Base-by-base conservation (phyloP, 2,888 invertebrate species). In the Colostygia pectinataria region DNA sequence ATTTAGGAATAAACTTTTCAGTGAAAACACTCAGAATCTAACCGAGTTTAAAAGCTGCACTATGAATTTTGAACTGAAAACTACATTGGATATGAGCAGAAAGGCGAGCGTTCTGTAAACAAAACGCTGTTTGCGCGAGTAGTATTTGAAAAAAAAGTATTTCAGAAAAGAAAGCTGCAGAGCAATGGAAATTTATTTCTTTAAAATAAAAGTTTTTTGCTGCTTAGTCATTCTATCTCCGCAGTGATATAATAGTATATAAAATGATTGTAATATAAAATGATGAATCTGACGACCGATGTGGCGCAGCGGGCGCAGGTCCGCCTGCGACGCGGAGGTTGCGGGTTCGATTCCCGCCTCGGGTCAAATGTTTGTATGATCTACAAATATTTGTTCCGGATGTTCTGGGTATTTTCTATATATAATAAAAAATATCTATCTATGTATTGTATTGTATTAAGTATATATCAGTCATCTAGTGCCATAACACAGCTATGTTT, bases 11-110 rank as follows among this genome's bases (percentile, higher is more conserved):
- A 71, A 64, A 68, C 65, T 62, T 71, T 67, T 63, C 57, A 54
- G 55, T 40, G 66, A 61, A 61, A 71, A 72, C 75, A 77, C 78
- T 76, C 76, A 67, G 69, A 78, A 77, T 78, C 74, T 76, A 81
- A 80, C 74, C 63, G 71, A 80, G 77, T 81, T 81, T 79, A 71
- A 82, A 83, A 82, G 76, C 79, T 74, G 62, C 74, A 71, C 73
- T 82, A 80, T 84, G 82, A 83, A 84, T 83, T 84, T 84, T 74
- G 79, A 80, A 83, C 77, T 79, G 68, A 70, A 83, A 84, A 80
- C 77, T 83, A 80, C 81, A 80, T 77, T 76, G 75, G 77, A 80
- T 81, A 81, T 77, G 77, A 79, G 78, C 70, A 74, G 75, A 77
- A 77, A 81, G 72, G 78, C 78, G 71, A 77, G 76, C 76, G 68